Base-by-base conservation (phyloP, 2,888 invertebrate genomes). In the Onthophagus sagittarius region DNA sequence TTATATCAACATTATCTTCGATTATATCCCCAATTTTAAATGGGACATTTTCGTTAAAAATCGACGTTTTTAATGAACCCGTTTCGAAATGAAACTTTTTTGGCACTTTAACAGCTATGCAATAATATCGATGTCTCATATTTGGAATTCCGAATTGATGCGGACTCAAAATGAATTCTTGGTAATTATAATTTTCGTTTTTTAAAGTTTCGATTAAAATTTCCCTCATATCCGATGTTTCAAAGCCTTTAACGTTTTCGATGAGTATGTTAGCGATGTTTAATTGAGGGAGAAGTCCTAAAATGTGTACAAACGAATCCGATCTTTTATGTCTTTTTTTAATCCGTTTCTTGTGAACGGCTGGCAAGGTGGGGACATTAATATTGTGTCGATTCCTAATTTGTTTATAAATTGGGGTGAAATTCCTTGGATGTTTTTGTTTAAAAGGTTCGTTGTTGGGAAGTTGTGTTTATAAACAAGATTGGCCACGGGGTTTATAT, bases 291-390 rank as follows among this genome's bases (percentile, higher is more conserved):
- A 98, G 84, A 33, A 95, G 84, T 11, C 88, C 82, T 67, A 97
- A 88, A 15, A 98, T 81, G 82, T 95, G 92, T 70, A 92, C 84
- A 77, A 99, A 91, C 0, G 98, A 94, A 79, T 90, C 88, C 0
- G 85, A 83, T 99, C 98, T 71, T 89, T 86, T 0, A 89, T 83
- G 82, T 96, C 97, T 77, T 91, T 89, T 82, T 92, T 91, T 76
- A 94, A 89, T 0, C 98, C 98, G 80, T 94, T 92, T 81, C 96
- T 90, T 0, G 97, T 96, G 82, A 97, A 98, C 0, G 99, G 99
- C 84, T 99, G 99, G 85, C 99, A 99, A 0, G 99, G 98, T 9
- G 99, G 99, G 73, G 97, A 98, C 98, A 99, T 98, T 2, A 97
- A 87, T 79, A 97, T 90, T 72, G 92, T 89, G 81, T 96, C 90